Evolutionary conservation across 2,888 invertebrate species (phyloP).

Genomic region (Campoletis raptor): DNA sequence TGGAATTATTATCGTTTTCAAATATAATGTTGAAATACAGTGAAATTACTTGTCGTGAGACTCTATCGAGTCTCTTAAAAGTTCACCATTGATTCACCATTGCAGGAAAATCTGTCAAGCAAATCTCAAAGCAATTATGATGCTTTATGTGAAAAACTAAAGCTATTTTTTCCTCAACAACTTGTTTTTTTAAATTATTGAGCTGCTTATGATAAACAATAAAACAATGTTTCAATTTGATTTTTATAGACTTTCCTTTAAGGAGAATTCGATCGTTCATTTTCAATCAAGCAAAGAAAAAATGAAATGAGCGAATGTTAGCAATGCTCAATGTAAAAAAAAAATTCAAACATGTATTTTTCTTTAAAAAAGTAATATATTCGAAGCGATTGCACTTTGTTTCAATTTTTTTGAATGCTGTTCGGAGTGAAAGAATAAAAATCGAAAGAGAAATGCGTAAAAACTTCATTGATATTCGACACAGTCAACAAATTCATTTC

Average conservation of each 20-base stretch:
- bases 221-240: not conserved
- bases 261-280: not conserved
- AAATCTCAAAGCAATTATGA: not conserved
- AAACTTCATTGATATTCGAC: not conserved
- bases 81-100: not conserved
- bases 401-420: not conserved
- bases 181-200: not conserved
- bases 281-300: not conserved
- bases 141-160: not conserved
- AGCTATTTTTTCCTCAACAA: not conserved
- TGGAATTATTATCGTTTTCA: not conserved
- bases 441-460: not conserved
- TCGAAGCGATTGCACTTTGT: constrained; percentile 2
- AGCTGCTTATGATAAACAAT: not conserved
- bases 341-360: not conserved
- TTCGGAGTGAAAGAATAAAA: not conserved
- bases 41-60: not conserved
- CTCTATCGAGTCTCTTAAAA: not conserved
- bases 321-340: not conserved
- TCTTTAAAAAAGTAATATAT: not conserved
- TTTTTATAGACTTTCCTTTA: not conserved
- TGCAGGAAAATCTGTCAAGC: not conserved
- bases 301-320: not conserved
- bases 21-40: too few relatives aligned
- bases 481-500: not conserved